Base-by-base conservation (phyloP, 2,113 vertebrate genomes). In the Phyllopteryx taeniolatus region DNA sequence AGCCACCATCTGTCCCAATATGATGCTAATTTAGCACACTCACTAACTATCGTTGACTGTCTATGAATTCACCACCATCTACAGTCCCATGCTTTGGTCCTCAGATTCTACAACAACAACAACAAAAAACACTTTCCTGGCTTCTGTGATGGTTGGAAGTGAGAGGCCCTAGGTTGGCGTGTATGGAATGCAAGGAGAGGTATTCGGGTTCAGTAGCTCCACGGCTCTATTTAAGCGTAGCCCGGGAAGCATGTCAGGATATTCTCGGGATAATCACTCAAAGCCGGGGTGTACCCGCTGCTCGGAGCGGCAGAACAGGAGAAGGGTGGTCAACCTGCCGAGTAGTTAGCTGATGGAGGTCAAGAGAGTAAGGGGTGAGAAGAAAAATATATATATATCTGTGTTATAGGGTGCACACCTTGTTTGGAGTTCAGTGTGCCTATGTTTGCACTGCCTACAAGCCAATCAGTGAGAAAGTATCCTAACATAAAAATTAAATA, bases 21-120 rank as follows among this genome's bases (percentile, higher is more conserved):
- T 60, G 83, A 86, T 72, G 87, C 86, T 88, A 87, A 88, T 89
- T 83, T 84, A 84, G 79, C 83, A 79, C 83, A 79, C 72, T 65
- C 79, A 82, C 88, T 66, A 44, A 44, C 43, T 46, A 81, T 57
- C 82, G 79, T 76, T 44, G 64, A 83, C 81, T 71, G 71, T 84
- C 77, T 77, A 67, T 70, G 74, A 85, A 79, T 86, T 85, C 79
- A 84, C 85, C 72, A 65, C 81, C 43, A 77, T 72, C 71, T 70
- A 5, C 68, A 27, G 13, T 76, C 2, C 64, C 47, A 57, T 60
- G 76, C 53, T 60, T 74, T 81, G 74, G 53, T 8, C 54, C 60
- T 39, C 33, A 9, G 15, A 39, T 20, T 62, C 33, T 12, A 22
- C n/a, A 53, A 8, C 11, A 19, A 61, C 31, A 61, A 61, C 27